Percentiles rank a stretch among this genome's conserved stretches.
These are phyloP conservation scores for Drosophila littoralis DNA, from an alignment of 1,140 invertebrate genomes.

Conservation along the genomic window DNA sequence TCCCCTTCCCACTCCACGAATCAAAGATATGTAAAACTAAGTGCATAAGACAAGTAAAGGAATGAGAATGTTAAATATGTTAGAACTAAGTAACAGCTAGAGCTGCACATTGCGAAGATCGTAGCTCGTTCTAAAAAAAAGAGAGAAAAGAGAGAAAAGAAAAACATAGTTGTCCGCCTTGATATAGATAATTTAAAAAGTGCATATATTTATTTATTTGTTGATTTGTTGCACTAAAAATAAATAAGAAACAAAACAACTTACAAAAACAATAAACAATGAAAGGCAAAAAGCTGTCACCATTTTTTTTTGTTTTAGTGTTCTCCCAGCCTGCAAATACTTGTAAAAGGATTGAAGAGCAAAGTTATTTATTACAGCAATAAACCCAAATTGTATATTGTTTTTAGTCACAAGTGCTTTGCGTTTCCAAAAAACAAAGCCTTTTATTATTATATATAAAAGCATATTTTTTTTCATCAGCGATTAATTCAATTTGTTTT, in stretches of 20 bases:
- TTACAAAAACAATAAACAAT: conserved; percentile 25
- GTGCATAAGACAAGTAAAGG: conserved; percentile 36
- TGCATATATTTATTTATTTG: conserved; percentile 82
- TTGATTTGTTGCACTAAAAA: conserved; percentile 78
- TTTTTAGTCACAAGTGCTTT: conserved; percentile 41
- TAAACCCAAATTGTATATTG: conserved; percentile 34
- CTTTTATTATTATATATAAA: conserved; percentile 43
- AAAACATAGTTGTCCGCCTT: conserved; percentile 29
- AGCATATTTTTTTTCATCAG: conserved; percentile 22
- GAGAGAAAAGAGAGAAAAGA: conserved; percentile 3
- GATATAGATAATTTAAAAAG: conserved; percentile 65
- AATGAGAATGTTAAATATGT: conserved; percentile 28
- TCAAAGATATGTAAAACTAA: conserved; percentile 17
- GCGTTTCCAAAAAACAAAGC: conserved; percentile 55
- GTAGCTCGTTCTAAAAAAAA: conserved; percentile 10
- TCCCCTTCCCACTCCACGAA: not conserved
- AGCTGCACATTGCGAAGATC: conserved; percentile 4
- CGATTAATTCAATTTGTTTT: conserved; percentile 1
- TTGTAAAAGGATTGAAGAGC: conserved; percentile 48
- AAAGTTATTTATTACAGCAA: conserved; percentile 72
- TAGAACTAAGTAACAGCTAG: conserved; percentile 14
- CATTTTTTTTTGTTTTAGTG: conserved; percentile 41
- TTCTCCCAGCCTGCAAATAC: conserved; percentile 48
- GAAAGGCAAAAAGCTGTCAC: conserved; percentile 51
- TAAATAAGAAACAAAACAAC: conserved; percentile 34